A percentile compares a stretch with the other conserved stretches of the same genome.
Conservation (phyloP, 2,888 invertebrate genomes). For the Leucoptera coffeella region DNA sequence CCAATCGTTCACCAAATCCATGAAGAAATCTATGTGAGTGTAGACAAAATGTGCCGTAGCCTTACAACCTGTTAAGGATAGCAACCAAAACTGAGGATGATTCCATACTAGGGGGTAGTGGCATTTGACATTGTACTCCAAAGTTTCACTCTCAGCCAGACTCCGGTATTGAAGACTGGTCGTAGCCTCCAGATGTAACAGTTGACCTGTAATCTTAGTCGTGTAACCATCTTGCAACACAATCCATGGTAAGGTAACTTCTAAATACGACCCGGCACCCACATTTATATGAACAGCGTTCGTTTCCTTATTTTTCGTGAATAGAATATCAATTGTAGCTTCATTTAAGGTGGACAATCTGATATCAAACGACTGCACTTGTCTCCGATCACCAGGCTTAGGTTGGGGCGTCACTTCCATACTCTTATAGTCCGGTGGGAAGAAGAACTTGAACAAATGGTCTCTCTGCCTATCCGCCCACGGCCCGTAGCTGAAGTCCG, state of each 20-base stretch:
- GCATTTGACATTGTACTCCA: slow-evolving; percentile 83
- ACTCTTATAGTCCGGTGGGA: slow-evolving; percentile 80
- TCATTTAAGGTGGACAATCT: slow-evolving; percentile 85
- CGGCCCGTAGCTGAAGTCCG: slow-evolving; percentile 95
- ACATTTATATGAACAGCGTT: slow-evolving; percentile 96
- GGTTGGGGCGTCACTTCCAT: slow-evolving; percentile 75
- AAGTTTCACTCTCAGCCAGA: slow-evolving; percentile 88
- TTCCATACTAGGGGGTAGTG: slow-evolving; percentile 95
- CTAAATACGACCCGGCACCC: slow-evolving; percentile 91
- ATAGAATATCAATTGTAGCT: slow-evolving; percentile 92
- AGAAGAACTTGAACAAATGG: slow-evolving; percentile 92
- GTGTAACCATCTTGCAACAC: slow-evolving; percentile 82
- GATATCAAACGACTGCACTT: slow-evolving; percentile 89
- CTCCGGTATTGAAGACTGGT: slow-evolving; percentile 92
- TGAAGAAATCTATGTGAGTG: slow-evolving; percentile 93
- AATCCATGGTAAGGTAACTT: slow-evolving; percentile 94
- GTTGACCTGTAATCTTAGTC: slow-evolving; percentile 86
- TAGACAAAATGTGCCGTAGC: slow-evolving; percentile 89
- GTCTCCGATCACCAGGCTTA: slow-evolving; percentile 80
- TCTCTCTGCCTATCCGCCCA: slow-evolving; percentile 98
- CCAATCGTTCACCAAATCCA: slow-evolving; percentile 96
- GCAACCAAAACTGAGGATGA: slow-evolving; percentile 91
- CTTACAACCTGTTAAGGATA: slow-evolving; percentile 89
- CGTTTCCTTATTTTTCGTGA: slow-evolving; percentile 90
- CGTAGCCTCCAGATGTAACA: slow-evolving; percentile 90